Conservation (phyloP, 2,113 vertebrate genomes). For the Crotalus helleri region DNA sequence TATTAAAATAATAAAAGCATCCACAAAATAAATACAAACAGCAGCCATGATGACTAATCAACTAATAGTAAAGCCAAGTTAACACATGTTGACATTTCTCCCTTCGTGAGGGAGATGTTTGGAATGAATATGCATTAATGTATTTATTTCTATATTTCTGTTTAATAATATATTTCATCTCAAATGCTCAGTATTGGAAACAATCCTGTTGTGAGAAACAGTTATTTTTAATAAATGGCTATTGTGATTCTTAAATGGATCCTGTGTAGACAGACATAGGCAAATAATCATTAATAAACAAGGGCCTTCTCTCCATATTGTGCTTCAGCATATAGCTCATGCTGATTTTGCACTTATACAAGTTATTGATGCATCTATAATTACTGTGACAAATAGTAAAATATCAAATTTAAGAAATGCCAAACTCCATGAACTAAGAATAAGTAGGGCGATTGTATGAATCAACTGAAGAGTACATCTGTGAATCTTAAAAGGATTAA, state of each 20-base stretch:
- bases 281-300: neutral
- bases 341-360: neutral
- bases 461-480: neutral
- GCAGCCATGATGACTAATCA: no score
- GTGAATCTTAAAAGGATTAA: neutral
- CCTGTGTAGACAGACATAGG: neutral
- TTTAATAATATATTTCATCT: neutral
- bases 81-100: neutral
- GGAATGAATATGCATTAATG: neutral
- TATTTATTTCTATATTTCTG: neutral
- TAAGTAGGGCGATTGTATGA: neutral
- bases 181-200: neutral
- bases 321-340: neutral
- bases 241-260: neutral
- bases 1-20: no score
- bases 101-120: neutral
- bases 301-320: neutral
- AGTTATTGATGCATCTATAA: neutral
- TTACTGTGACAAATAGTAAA: neutral
- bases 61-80: no score
- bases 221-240: neutral
- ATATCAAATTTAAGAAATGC: neutral
- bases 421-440: neutral
- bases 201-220: neutral
- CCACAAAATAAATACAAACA: no score